These are phyloP conservation scores for Varanus komodoensis DNA, from an alignment of 2,113 vertebrate species.

Conservation along the genomic window DNA sequence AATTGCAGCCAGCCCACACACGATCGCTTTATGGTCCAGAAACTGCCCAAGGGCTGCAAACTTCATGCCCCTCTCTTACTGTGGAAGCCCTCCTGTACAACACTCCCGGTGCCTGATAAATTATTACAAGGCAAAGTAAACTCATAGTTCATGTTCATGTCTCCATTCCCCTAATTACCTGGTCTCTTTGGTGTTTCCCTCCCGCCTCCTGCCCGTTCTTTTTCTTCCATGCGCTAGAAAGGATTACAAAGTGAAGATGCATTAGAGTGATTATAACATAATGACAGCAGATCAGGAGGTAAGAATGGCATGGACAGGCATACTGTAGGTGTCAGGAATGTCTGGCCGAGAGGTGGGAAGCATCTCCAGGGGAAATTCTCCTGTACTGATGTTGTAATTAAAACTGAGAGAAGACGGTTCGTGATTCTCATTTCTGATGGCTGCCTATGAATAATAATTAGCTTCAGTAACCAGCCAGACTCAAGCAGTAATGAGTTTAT, in stretches of 20 bases:
- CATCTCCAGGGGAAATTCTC: slow-evolving; percentile 62
- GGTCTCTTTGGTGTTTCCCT: slow-evolving; percentile 7
- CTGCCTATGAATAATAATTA: slow-evolving; percentile 73
- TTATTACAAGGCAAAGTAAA: slow-evolving; percentile 36
- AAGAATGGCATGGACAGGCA: slow-evolving; percentile 56
- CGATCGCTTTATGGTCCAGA: not conserved
- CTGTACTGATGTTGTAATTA: slow-evolving; percentile 70
- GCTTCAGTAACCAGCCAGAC: slow-evolving; percentile 56
- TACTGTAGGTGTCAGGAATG: slow-evolving; percentile 59
- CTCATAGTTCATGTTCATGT: slow-evolving; percentile 31
- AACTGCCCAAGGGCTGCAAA: not conserved
- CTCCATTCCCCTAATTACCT: slow-evolving; percentile 51
- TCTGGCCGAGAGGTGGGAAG: slow-evolving; percentile 58
- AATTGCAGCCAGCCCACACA: too few species aligned
- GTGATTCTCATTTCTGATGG: slow-evolving; percentile 52
- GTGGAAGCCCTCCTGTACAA: not conserved
- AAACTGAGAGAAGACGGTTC: slow-evolving; percentile 56
- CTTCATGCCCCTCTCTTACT: too few species aligned
- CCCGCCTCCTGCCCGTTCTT: slow-evolving; percentile 37
- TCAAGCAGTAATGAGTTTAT: slow-evolving; percentile 52
- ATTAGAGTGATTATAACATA: slow-evolving; percentile 70
- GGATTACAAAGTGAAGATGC: slow-evolving; percentile 50
- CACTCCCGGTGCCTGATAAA: slow-evolving; percentile 8
- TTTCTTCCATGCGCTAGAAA: not conserved
- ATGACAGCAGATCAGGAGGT: slow-evolving; percentile 74